Evolutionary conservation across 2,113 vertebrate genomes (phyloP), one percentile per base, ranked within the genome.

Genomic region (Speoplatyrhinus poulsoni): DNA sequence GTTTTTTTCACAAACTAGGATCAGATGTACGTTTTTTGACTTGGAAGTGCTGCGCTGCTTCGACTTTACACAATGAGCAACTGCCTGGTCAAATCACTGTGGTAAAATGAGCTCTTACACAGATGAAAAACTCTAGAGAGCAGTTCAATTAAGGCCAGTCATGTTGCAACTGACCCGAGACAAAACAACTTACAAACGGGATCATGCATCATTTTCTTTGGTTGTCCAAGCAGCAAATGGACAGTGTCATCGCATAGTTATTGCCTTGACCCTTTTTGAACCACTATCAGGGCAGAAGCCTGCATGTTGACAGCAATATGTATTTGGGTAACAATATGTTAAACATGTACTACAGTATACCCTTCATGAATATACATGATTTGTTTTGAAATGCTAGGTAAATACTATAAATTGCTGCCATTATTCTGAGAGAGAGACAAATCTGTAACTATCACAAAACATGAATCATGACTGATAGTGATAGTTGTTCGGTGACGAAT

Each of bases 161-260:
- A 74, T 65, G 72, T 71, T 72, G 64, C 74, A 64, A 60, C 62
- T 78, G 83, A 89, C 77, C 84, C 62, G 33, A 74, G 73, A 80
- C 64, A 49, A 86, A 86, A 83, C 58, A 19, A 75, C 80, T 81
- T 82, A 85, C 62, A 65, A 79, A 76, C 66, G 71, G 69, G 56
- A 81, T 82, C 83, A 75, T 87, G 79, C 82, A 83, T 85, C 78
- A 87, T 85, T 75, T 83, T 82, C 69, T 82, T 60, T 80, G 82
- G 72, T 81, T 88, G 79, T 89, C 79, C 70, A 77, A 76, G 81
- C 82, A 89, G 72, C 81, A 82, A 90, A 72, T 87, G 81, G 83
- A 81, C 67, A 69, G 54, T 82, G 75, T 75, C 76, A 62, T 75
- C 66, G 67, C 75, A 65, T 70, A 55, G 62, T 62, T 68, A 65